Evolutionary conservation across 2,888 invertebrate species (phyloP), one percentile per base, ranked within the genome.

Genomic region (Antheraea yamamai): DNA sequence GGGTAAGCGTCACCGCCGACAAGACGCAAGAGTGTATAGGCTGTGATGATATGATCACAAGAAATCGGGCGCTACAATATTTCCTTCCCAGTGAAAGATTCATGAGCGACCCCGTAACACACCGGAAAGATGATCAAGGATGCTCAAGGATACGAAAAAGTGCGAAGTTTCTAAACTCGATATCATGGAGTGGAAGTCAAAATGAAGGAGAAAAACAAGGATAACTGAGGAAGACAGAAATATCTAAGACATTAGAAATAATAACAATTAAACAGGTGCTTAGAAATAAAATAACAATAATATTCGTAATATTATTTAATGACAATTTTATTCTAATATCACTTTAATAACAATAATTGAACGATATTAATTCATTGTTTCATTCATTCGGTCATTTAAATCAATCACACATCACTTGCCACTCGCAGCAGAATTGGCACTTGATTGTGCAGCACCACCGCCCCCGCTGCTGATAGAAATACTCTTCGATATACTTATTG

Each of bases 401-500:
- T 10, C 12, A 61, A 66, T 30, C 4, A 16, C 30, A 30, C 64
- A 66, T 74, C 51, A 74, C 47, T 82, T 83, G 47, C 84, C 82
- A 64, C 73, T 77, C 18, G 80, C 77, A 72, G 76, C 73, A 4
- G 82, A 80, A 2, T 76, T 76, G 2, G 81, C 79, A 58, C 80
- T 80, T 55, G 82, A 81, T 30, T 82, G 79, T 0, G 82, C 77
- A 0, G 74, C 72, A 1, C 81, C 79, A 0, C 81, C 83, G 0
- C 86, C 81, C 0, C 88, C 88, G 4, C 80, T 75, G 47, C 83
- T 82, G 39, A 88, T 85, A 73, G 85, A 85, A 35, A 89, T 83
- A 74, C 88, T 89, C 81, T 89, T 89, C 30, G 89, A 85, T 35
- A 88, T 84, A 72, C 86, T 89, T 4, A 89, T 78, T 12, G 82